phyloP scores from a whole-genome alignment of 2,797 vertebrate genomes.

The Falco naumanni region DNA sequence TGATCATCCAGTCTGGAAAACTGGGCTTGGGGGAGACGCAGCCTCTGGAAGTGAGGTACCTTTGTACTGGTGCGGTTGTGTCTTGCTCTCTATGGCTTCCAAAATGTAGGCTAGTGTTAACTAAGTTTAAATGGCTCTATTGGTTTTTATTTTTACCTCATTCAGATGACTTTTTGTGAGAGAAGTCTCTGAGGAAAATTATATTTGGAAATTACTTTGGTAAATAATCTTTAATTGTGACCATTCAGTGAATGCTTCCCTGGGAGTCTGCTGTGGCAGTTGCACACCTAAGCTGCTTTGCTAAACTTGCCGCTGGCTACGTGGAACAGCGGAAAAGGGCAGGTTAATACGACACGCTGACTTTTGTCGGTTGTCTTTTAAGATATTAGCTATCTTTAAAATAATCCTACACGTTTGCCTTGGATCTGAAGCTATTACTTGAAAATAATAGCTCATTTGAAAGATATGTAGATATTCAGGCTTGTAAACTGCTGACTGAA shows the following conservation, averaged over 20 bases:
- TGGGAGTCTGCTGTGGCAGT: background rate
- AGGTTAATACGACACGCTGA: rapidly evolving
- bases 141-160: background rate
- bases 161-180: background rate
- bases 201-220: rapidly evolving
- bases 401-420: background rate
- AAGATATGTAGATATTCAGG: background rate
- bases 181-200: background rate
- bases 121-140: background rate
- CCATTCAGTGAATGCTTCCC: rapidly evolving
- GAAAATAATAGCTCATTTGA: background rate
- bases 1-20: background rate
- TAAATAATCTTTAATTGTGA: background rate
- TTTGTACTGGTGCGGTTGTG: rapidly evolving
- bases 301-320: background rate
- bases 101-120: background rate
- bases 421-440: background rate
- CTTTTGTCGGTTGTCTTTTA: background rate
- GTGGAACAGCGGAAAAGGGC: background rate
- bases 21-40: background rate
- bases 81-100: background rate
- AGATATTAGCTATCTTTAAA: background rate
- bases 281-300: rapidly evolving
- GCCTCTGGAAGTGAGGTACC: background rate
- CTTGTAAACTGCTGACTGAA: background rate